phyloP scores from a whole-genome alignment of 2,113 vertebrate species.

The Podarcis muralis region DNA sequence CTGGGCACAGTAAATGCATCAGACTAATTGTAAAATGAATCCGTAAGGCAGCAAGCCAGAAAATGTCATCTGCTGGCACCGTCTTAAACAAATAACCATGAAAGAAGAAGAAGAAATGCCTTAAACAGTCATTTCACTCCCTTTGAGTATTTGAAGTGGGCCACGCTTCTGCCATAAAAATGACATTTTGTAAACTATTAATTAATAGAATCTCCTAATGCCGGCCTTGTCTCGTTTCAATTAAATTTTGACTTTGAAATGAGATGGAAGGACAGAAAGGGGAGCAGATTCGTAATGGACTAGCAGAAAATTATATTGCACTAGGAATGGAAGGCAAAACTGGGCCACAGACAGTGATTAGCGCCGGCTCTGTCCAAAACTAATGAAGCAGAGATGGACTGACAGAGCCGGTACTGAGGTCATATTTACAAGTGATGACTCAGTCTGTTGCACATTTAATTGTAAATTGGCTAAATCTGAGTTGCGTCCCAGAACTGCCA shows the following conservation, averaged over 20 bases:
- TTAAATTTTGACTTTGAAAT: conserved; percentile 59
- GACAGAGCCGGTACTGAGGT: not conserved
- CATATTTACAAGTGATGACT: not conserved
- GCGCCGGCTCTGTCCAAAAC: not conserved
- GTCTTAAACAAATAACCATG: conserved; percentile 30
- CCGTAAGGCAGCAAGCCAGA: conserved; percentile 48
- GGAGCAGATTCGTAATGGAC: not conserved
- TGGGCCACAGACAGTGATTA: conserved; percentile 3
- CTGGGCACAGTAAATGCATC: conserved; percentile 5
- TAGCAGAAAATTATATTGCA: not conserved
- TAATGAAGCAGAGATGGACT: not conserved
- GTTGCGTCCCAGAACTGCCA: too few species aligned
- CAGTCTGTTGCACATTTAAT: not conserved
- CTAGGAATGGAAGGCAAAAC: not conserved
- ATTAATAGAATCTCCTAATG: conserved; percentile 38
- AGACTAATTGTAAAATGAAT: conserved; percentile 40
- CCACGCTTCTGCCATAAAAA: conserved; percentile 35
- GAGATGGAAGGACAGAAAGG: conserved; percentile 29
- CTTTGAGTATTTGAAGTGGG: conserved; percentile 34
- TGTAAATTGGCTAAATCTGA: too few species aligned
- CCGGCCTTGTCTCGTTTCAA: conserved; percentile 35
- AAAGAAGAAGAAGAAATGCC: conserved; percentile 29
- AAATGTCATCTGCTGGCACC: conserved; percentile 43
- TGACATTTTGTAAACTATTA: conserved; percentile 49
- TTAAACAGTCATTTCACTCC: conserved; percentile 1